Evolutionary conservation across 2,113 vertebrate species (phyloP).

Genomic region (Gavialis gangeticus): DNA sequence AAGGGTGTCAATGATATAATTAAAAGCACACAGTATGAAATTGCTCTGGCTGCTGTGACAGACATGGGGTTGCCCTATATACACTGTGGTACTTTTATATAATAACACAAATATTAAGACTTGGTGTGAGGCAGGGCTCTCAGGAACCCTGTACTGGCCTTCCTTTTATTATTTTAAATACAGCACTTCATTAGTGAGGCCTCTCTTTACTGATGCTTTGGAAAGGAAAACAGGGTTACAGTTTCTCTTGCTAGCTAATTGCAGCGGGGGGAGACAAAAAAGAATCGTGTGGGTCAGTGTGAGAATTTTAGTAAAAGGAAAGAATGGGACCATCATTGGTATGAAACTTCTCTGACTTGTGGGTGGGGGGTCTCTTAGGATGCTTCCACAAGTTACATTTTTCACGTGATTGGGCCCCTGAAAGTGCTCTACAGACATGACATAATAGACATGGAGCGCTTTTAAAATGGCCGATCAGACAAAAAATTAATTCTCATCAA

Average conservation of each 20-base stretch:
- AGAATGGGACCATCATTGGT: rapidly evolving
- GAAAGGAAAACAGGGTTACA: neutral
- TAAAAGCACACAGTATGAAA: conserved; percentile 11
- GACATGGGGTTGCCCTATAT: neutral
- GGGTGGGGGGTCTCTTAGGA: rapidly evolving
- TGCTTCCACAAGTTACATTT: too few species aligned
- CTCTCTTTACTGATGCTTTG: neutral
- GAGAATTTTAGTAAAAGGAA: neutral
- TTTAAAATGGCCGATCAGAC: too few species aligned
- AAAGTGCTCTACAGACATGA: too few species aligned
- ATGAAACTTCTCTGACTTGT: rapidly evolving
- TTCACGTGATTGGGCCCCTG: too few species aligned
- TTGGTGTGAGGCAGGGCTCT: conserved; percentile 16
- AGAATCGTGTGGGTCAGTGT: neutral
- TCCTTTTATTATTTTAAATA: conserved; percentile 15
- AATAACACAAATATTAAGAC: neutral
- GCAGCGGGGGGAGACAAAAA: neutral
- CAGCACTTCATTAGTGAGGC: neutral
- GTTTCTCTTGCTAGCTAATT: neutral
- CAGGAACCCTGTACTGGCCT: neutral
- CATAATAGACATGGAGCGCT: too few species aligned
- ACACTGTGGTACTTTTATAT: conserved; percentile 1
- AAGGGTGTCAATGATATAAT: conserved; percentile 58
- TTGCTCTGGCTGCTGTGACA: neutral
- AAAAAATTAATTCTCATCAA: too few species aligned